Evolutionary conservation across 2,113 vertebrate species (phyloP).

Genomic region (Rana temporaria): DNA sequence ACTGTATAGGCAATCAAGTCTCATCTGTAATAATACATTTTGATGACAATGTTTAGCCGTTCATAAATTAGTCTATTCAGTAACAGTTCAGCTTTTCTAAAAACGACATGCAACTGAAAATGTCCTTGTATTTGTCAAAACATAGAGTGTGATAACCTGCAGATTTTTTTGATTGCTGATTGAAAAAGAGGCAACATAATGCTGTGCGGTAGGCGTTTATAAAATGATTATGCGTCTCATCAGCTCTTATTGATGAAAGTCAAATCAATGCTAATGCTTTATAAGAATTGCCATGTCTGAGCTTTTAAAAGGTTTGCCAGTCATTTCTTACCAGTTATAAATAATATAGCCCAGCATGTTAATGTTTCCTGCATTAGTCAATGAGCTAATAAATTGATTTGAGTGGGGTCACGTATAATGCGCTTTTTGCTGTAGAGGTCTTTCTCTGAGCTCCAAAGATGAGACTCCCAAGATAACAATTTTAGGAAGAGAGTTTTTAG

Average conservation of each 20-base stretch:
- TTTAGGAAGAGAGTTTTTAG: slow-evolving; percentile 11
- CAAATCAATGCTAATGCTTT: slow-evolving; percentile 63
- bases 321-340: slow-evolving; percentile 46
- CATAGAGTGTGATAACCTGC: no score
- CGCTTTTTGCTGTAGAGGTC: background rate
- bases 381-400: slow-evolving; percentile 38
- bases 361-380: slow-evolving; percentile 61
- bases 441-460: background rate
- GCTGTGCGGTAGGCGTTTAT: background rate
- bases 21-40: no score
- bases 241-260: slow-evolving; percentile 36
- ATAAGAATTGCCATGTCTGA: slow-evolving; percentile 18
- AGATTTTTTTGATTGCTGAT: background rate
- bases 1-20: no score
- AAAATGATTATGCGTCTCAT: slow-evolving; percentile 22
- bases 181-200: background rate
- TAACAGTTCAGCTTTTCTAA: no score
- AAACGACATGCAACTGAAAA: no score
- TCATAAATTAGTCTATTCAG: no score
- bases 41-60: no score
- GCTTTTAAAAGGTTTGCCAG: slow-evolving; percentile 37
- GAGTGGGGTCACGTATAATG: slow-evolving; percentile 48
- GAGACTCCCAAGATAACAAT: slow-evolving; percentile 19
- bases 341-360: slow-evolving; percentile 53
- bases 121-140: no score